A percentile compares a stretch with the other conserved stretches of the same genome.
These are phyloP conservation scores for Colletes latitarsis DNA, from an alignment of 1,140 invertebrate genomes.

Conservation along the genomic window DNA sequence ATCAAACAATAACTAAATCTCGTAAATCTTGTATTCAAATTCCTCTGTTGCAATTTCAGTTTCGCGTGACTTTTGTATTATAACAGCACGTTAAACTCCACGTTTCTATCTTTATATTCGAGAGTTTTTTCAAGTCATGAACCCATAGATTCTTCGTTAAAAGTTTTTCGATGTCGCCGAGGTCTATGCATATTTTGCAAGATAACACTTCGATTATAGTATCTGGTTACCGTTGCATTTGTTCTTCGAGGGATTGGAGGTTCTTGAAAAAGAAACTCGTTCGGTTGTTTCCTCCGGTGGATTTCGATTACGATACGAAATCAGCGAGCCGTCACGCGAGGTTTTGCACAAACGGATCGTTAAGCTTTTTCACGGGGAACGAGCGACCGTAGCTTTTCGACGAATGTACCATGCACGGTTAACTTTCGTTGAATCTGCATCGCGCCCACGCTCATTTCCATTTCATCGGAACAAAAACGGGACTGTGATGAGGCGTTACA, in stretches of 20 bases:
- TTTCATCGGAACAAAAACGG: conserved; percentile 18
- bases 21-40: no score
- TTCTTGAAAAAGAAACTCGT: neutral
- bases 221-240: neutral
- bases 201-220: neutral
- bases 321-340: conserved; percentile 19
- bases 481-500: neutral
- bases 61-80: no score
- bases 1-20: no score
- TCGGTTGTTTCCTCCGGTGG: neutral
- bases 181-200: no score
- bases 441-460: conserved; percentile 20
- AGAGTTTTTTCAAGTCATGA: no score
- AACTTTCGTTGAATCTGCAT: conserved; percentile 31
- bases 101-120: no score
- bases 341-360: conserved; percentile 6
- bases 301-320: conserved; percentile 28
- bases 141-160: no score
- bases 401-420: conserved; percentile 15
- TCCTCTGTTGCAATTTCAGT: no score
- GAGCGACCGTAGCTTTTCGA: conserved; percentile 4
- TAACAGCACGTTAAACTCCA: no score
- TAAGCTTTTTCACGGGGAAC: conserved; percentile 14
- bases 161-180: no score
- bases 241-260: neutral